Base-by-base conservation (phyloP, 2,113 vertebrate species). In the Bettongia penicillata region DNA sequence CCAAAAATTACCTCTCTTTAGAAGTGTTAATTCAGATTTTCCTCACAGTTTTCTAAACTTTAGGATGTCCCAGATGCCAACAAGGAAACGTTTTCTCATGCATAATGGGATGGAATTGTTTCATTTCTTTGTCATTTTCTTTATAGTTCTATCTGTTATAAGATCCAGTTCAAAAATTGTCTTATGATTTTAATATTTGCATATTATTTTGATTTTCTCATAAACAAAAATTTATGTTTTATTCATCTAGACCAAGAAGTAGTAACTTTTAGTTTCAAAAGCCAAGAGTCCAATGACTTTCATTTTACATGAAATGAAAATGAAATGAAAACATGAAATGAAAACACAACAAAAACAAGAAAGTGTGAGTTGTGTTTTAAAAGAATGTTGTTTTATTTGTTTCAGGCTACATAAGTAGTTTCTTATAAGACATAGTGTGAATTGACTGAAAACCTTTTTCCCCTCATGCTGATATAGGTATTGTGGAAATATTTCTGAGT, bases 191-290 rank as follows among this genome's bases (percentile, higher is more conserved):
- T 31, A n/a, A 91, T 48, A 90, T 91, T 77, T 84, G 48, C 37
- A 22, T 61, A 61, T 94, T 84, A 25, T 31, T 47, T 93, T 84
- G 37, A 91, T n/a, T 92, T 95, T 96, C 94, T 48, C 95, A 31
- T 90, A 43, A 68, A 90, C 77, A 93, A 89, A 91, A 55, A 91
- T 93, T 93, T 95, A 19, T 91, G 92, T 96, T 95, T 93, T 93
- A 91, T 12, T 94, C 92, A 10, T 90, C 49, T 68, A 96, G 90
- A 47, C 26, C 61, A 91, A 93, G 47, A 94, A 90, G 26, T 37
- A 43, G 84, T 50, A 37, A 90, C 84, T 93, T 92, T 57, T 16
- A 25, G 89, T 47, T 96, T 26, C 57, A 91, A 61, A 95, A n/a
- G n/a, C 37, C 52, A 91, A 48, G 89, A 37, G 28, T 57, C 94